Conservation (phyloP, 2,797 vertebrate genomes). For the Falco peregrinus region DNA sequence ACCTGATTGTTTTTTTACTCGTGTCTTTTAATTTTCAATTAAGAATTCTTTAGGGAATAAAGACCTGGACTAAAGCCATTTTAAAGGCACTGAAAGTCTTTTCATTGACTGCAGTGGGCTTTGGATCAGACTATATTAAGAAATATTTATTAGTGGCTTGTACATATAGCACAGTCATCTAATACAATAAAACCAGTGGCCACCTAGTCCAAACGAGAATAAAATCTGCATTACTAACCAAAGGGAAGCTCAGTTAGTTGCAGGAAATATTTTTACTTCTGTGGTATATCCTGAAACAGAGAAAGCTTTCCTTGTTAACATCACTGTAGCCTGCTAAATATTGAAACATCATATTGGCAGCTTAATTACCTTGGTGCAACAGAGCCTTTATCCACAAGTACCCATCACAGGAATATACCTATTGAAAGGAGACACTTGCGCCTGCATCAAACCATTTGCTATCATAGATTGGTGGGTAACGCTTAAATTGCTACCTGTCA, state of each 20-base stretch:
- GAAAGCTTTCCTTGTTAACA: neutral
- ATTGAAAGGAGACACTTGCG: neutral
- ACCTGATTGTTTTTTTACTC: neutral
- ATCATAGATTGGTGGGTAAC: neutral
- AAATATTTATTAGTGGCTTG: neutral
- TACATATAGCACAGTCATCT: neutral
- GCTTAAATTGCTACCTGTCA: conserved; percentile 7
- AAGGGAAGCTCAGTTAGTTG: neutral
- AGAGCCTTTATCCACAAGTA: neutral
- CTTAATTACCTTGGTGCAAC: neutral
- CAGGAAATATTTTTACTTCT: neutral
- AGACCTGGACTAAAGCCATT: neutral
- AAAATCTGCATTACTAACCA: neutral
- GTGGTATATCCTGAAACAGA: neutral
- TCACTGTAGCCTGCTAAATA: neutral
- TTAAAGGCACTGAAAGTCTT: neutral
- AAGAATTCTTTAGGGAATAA: neutral
- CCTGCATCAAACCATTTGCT: neutral
- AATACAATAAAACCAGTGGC: neutral
- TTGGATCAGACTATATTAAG: neutral
- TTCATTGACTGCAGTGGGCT: conserved; percentile 1
- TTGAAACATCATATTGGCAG: neutral
- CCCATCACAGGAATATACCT: neutral
- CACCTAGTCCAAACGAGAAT: neutral
- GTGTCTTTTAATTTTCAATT: conserved; percentile 28